These are phyloP conservation scores for Yponomeuta sedellus DNA, from an alignment of 2,888 invertebrate genomes.

Conservation along the genomic window DNA sequence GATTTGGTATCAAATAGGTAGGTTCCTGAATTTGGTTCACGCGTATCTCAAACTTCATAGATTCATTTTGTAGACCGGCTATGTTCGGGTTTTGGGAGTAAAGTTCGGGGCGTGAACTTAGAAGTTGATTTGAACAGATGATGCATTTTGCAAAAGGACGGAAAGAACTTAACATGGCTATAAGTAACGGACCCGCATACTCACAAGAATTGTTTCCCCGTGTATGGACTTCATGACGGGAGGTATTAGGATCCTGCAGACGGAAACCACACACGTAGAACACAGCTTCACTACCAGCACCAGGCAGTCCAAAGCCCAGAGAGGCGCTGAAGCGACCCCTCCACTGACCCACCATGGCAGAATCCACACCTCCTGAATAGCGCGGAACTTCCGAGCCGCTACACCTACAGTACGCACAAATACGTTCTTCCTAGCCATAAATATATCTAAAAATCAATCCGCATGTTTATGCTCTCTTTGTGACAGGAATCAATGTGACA, in stretches of 20 bases:
- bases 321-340: constrained; percentile 46
- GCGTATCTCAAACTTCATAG: too few relatives aligned
- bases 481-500: not conserved
- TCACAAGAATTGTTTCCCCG: constrained; percentile 63
- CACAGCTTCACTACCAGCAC: constrained; percentile 57
- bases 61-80: too few relatives aligned
- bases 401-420: constrained; percentile 46
- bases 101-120: too few relatives aligned
- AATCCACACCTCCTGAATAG: constrained; percentile 61
- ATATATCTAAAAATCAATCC: constrained; percentile 25
- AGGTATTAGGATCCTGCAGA: constrained; percentile 47
- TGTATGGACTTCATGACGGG: constrained; percentile 58
- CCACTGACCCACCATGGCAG: constrained; percentile 66
- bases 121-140: too few relatives aligned
- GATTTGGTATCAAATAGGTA: too few relatives aligned
- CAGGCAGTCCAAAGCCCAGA: constrained; percentile 55
- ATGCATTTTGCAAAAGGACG: too few relatives aligned
- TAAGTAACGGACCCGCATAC: constrained; percentile 10
- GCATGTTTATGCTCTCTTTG: not conserved
- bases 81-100: too few relatives aligned
- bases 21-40: too few relatives aligned
- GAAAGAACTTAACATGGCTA: not conserved
- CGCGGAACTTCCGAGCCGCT: constrained; percentile 57
- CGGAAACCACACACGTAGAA: constrained; percentile 50
- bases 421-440: constrained; percentile 58